Evolutionary conservation across 2,113 vertebrate genomes (phyloP).

Genomic region (Cranoglanis bouderius): DNA sequence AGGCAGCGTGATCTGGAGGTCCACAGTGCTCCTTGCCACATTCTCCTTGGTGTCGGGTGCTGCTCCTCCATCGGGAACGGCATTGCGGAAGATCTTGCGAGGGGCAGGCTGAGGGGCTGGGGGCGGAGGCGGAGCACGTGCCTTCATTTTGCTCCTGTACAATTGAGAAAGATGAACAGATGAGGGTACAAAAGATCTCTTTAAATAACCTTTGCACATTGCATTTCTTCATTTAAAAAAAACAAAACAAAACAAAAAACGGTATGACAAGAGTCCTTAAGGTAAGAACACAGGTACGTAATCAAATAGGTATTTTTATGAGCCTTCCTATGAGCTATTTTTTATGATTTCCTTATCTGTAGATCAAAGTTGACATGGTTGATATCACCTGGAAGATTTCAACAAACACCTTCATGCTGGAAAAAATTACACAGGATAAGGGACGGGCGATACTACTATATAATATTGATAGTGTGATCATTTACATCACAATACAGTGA

Average conservation of each 20-base stretch:
- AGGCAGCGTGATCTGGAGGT: conserved; percentile 79
- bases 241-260: too few relatives aligned
- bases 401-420: not conserved
- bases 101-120: conserved; percentile 72
- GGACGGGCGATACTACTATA: too few relatives aligned
- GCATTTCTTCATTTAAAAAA: not conserved
- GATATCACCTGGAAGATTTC: not conserved
- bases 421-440: not conserved
- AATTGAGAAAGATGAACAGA: not conserved
- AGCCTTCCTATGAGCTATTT: too few relatives aligned
- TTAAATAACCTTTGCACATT: not conserved
- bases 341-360: not conserved
- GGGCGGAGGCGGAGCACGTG: conserved; percentile 82
- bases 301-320: not conserved
- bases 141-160: conserved; percentile 85
- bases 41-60: conserved; percentile 78
- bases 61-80: conserved; percentile 67
- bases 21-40: conserved; percentile 69
- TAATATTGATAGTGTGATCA: too few relatives aligned
- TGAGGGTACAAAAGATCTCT: not conserved
- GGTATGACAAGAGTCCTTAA: not conserved
- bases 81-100: conserved; percentile 67
- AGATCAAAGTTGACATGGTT: not conserved
- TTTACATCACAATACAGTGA: too few relatives aligned
- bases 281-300: not conserved